Conservation (phyloP, 2,113 vertebrate genomes). For the Chaetops frenatus region DNA sequence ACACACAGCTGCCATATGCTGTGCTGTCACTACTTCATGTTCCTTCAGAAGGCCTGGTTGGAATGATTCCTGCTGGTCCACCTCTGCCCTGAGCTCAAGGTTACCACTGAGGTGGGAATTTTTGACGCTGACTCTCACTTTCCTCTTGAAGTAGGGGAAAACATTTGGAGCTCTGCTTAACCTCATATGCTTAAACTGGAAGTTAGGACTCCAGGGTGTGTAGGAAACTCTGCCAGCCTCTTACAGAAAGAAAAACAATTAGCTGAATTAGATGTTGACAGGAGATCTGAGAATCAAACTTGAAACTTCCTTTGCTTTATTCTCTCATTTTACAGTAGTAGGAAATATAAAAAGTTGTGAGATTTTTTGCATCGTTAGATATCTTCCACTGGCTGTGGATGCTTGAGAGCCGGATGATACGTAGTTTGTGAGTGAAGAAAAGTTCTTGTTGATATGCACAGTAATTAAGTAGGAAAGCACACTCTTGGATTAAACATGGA, state of each 20-base stretch:
- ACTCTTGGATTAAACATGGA: background rate
- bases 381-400: background rate
- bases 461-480: background rate
- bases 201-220: background rate
- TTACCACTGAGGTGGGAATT: background rate
- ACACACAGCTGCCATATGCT: background rate
- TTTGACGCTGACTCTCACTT: background rate
- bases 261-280: background rate
- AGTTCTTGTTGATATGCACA: background rate
- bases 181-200: background rate
- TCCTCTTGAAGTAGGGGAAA: background rate
- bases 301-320: background rate
- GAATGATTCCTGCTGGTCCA: background rate
- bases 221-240: background rate
- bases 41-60: background rate
- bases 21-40: background rate
- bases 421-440: background rate
- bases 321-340: background rate
- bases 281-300: background rate
- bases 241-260: background rate
- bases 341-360: background rate
- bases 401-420: background rate
- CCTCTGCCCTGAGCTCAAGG: background rate
- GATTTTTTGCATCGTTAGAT: background rate
- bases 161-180: background rate